Evolutionary conservation across 2,888 invertebrate genomes (phyloP), one percentile per base, ranked within the genome.

Genomic region (Thereva nobilitata): DNA sequence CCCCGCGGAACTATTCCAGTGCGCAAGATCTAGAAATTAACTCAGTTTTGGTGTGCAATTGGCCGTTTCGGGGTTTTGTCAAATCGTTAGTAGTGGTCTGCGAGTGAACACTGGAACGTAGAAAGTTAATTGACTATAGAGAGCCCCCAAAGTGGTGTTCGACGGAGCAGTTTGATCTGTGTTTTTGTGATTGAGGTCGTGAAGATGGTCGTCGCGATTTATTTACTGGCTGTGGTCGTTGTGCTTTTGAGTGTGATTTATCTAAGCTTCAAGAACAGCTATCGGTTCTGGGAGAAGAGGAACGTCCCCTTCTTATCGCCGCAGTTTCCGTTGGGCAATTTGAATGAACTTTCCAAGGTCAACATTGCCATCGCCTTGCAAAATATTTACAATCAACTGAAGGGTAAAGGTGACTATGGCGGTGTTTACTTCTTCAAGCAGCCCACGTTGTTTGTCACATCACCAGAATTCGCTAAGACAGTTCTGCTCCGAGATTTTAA

Each of bases 321-420:
- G 4, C 35, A 40, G 50, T 69, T 71, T 59, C 69, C 70, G 5
- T 67, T 63, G 23, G 72, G 72, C 3, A 71, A 71, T 54, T 54
- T 66, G 7, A 50, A 44, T 34, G 66, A 67, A 38, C 40, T 44
- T 8, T 10, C 50, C 2, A 56, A 53, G 34, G 35, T 57, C 0
- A 68, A 70, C 56, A 45, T 70, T 10, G 66, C 35, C 7, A 8
- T 52, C 6, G 57, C 67, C 9, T 50, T 64, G 0, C 42, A 65
- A 12, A 35, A 59, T 34, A 47, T 70, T 3, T 72, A 72, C n/a
- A 40, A 66, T n/a, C 12, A 67, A 42, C 64, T 70, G 4, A 69
- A 70, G 47, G 64, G 37, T 9, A 64, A 70, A 52, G 47, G 53
- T 34, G 61, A 40, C 10, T 67, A 67, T 34, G 69, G 64, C 35